A percentile compares a stretch with the other conserved stretches of the same genome.
Conservation (phyloP, 1,140 invertebrate genomes). For the Colletes gigas region DNA sequence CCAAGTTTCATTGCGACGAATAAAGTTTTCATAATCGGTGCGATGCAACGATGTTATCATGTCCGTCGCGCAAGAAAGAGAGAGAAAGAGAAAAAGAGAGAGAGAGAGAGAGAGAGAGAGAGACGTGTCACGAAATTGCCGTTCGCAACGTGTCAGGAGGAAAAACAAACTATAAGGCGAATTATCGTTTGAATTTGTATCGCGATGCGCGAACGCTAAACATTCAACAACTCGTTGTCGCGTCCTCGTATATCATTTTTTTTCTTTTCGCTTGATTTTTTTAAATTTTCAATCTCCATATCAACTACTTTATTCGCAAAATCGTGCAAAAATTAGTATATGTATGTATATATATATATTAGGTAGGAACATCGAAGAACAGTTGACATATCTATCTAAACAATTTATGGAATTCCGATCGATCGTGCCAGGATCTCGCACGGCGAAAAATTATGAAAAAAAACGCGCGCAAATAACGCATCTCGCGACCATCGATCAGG, state of each 20-base stretch:
- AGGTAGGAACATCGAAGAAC: conserved; percentile 60
- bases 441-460: background rate
- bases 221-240: conserved; percentile 13
- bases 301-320: conserved; percentile 25
- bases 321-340: conserved; percentile 28
- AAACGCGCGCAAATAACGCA: background rate
- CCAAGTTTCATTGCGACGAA: background rate
- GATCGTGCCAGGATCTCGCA: background rate
- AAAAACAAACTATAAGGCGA: background rate
- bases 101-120: background rate
- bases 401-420: conserved; percentile 14
- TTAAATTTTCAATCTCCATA: conserved; percentile 24
- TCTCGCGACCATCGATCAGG: conserved; percentile 3
- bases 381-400: conserved; percentile 19
- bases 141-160: background rate
- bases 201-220: conserved; percentile 15
- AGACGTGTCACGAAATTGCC: no score
- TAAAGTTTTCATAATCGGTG: background rate
- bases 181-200: background rate
- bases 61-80: no score
- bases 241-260: conserved; percentile 6
- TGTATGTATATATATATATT: conserved; percentile 18
- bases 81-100: background rate
- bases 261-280: conserved; percentile 3
- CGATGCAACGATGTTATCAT: conserved; percentile 6